phyloP scores from a whole-genome alignment of 2,113 vertebrate species.

The Psophia crepitans region DNA sequence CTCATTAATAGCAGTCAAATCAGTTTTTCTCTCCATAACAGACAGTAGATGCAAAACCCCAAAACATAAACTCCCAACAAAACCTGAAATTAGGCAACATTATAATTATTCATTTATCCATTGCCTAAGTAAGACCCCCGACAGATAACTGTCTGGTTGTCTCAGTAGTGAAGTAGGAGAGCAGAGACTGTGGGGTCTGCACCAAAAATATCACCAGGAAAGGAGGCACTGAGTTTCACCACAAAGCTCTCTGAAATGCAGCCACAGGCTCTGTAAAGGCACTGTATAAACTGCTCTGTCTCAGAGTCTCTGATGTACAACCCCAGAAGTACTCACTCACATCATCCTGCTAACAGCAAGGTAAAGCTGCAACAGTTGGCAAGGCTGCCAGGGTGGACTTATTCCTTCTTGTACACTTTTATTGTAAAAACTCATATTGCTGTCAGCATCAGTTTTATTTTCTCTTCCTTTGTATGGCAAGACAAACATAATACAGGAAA shows the following conservation, averaged over 20 bases:
- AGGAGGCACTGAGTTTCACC: not conserved
- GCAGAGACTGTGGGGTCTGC: not conserved
- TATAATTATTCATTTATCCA: not conserved
- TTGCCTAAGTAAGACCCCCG: not conserved
- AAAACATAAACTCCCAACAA: not conserved
- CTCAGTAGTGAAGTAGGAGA: not conserved
- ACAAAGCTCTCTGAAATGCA: not conserved
- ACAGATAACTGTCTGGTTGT: not conserved
- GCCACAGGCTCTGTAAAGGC: not conserved
- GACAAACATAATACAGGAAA: not conserved
- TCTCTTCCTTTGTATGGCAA: not conserved
- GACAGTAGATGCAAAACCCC: not conserved
- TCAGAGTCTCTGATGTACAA: not conserved
- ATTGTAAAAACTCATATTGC: not conserved
- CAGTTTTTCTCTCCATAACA: not conserved
- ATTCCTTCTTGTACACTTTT: not conserved
- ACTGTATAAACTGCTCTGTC: not conserved
- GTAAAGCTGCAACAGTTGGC: not conserved
- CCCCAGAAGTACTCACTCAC: not conserved
- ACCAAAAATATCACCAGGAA: not conserved
- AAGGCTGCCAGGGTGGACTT: not conserved
- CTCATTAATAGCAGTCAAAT: not conserved
- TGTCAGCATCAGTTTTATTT: not conserved
- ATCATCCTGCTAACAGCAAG: not conserved
- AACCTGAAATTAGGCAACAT: not conserved